Evolutionary conservation across 2,797 vertebrate genomes (phyloP), one percentile per base, ranked within the genome.

Genomic region (Cygnus olor): DNA sequence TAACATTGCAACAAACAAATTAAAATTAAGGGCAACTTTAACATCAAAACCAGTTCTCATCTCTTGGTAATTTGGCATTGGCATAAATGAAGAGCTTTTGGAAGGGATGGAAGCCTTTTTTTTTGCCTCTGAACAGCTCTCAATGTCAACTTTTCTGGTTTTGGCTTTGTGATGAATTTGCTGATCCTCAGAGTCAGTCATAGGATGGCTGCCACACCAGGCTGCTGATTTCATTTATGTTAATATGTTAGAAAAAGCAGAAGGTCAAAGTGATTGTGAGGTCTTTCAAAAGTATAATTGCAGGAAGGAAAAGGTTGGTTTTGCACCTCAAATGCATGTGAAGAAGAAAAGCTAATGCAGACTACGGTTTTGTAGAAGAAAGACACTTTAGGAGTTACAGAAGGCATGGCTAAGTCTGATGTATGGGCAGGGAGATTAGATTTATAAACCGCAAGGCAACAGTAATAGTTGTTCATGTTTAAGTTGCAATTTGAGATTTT

Each of bases 401-500:
- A 80, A 84, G 63, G 11, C 15, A 53, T 28, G 19, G 42, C 56
- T 57, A 49, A 56, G 17, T 73, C 89, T 91, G 34, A 36, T 51
- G 56, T 70, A 88, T 45, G 44, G 73, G 60, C 82, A 90, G 66
- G 66, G 94, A 89, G 54, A 38, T 82, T 60, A 73, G 42, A 86
- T 94, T 88, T 91, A 82, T 90, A 85, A 72, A 88, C 83, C 1
- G 0, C 73, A 86, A 84, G n/a, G 66, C 63, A 90, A 58, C 2
- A 10, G 51, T 84, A 95, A 89, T 89, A 89, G 70, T 81, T 53
- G 64, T 60, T 94, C 56, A 0, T 88, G 74, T 91, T 95, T 84
- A 93, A 77, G 32, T 93, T 94, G 88, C 78, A 94, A 84, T 54
- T 85, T 88, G 93, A 97, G 88, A 96, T 91, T 91, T 94, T 89